Conservation (phyloP, 2,113 vertebrate species). For the Catharus bicknelli region DNA sequence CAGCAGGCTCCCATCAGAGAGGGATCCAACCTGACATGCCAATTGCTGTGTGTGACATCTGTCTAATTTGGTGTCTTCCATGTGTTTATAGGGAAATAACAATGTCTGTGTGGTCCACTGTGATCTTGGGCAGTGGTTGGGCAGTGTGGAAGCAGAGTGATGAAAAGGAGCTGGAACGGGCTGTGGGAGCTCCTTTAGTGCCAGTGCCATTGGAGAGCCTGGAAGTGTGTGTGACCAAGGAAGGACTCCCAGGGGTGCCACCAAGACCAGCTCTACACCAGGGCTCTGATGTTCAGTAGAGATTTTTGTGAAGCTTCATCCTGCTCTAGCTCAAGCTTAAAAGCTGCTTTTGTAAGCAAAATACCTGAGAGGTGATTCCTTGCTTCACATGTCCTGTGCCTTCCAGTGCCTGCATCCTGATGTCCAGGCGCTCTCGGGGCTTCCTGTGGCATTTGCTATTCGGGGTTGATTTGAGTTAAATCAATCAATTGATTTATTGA, state of each 20-base stretch:
- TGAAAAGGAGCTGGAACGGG: not conserved
- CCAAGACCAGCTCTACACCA: not conserved
- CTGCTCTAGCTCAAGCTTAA: not conserved
- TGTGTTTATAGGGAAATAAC: rapidly evolving
- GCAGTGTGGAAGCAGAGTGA: not conserved
- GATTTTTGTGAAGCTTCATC: not conserved
- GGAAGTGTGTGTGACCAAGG: not conserved
- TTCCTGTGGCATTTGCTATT: not conserved
- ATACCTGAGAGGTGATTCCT: not conserved
- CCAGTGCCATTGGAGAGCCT: rapidly evolving
- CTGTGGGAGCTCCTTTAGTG: not conserved
- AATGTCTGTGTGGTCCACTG: not conserved
- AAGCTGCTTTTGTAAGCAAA: not conserved
- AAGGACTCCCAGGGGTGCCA: too few relatives aligned
- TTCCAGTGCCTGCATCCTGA: not conserved
- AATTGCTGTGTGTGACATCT: rapidly evolving
- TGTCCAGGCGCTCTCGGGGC: rapidly evolving
- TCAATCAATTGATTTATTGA: not conserved
- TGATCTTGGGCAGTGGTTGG: rapidly evolving
- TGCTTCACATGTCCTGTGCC: not conserved
- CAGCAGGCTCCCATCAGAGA: not conserved
- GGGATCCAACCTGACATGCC: rapidly evolving
- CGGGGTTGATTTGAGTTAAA: not conserved
- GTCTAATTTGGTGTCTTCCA: not conserved
- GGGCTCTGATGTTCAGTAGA: rapidly evolving